These are phyloP conservation scores for Camponotus fellah DNA, from an alignment of 2,888 invertebrate genomes.

Conservation along the genomic window DNA sequence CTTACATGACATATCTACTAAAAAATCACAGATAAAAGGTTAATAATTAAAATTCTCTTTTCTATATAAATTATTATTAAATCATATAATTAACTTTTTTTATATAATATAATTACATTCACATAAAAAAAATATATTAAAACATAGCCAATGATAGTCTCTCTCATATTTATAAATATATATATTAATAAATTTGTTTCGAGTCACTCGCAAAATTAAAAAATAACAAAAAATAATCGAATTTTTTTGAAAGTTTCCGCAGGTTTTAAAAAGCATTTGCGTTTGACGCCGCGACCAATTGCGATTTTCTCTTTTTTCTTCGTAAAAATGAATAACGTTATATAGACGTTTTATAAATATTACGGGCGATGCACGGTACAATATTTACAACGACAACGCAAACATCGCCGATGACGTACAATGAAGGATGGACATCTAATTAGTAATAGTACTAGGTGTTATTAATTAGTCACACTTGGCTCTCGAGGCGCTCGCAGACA, in stretches of 20 bases:
- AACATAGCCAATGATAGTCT: constrained; percentile 53
- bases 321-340: constrained; percentile 25
- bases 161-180: constrained; percentile 23
- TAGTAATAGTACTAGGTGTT: constrained; percentile 27
- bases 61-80: constrained; percentile 48
- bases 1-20: constrained; percentile 42
- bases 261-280: constrained; percentile 4
- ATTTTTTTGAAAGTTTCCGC: not conserved
- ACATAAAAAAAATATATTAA: constrained; percentile 52
- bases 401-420: constrained; percentile 55
- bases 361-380: not conserved
- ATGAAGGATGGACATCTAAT: constrained; percentile 44
- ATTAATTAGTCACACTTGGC: constrained; percentile 27
- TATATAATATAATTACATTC: constrained; percentile 42
- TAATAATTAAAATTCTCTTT: constrained; percentile 36
- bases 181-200: constrained; percentile 38
- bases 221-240: constrained; percentile 9
- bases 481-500: constrained; percentile 24
- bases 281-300: not conserved
- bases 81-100: constrained; percentile 39
- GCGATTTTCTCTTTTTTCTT: not conserved
- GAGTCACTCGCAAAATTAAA: constrained; percentile 9
- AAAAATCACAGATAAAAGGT: constrained; percentile 52
- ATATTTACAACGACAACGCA: constrained; percentile 52
- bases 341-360: constrained; percentile 27